These are phyloP conservation scores for Luidia sarsii DNA, from an alignment of 53 echinoderm and acorn worm species.

Conservation along the genomic window DNA sequence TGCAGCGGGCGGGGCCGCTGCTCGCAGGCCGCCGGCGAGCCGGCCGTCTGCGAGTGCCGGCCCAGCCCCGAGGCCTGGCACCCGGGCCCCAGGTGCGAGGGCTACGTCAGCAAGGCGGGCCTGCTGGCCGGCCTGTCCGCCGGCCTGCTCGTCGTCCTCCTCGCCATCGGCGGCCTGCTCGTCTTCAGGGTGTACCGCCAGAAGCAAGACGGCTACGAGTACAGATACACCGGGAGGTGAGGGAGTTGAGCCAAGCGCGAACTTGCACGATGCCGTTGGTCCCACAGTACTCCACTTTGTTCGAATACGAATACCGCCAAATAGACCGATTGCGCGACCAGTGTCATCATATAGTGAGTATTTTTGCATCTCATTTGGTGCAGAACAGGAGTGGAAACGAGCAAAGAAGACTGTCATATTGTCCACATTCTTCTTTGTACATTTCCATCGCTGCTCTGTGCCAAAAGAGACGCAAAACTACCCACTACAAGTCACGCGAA, in stretches of 20 bases:
- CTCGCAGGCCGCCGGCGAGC: background rate
- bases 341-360: too few species aligned
- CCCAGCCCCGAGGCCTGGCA: background rate
- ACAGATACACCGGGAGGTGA: background rate
- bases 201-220: background rate
- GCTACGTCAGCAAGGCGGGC: conserved; percentile 13
- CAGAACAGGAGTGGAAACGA: too few species aligned
- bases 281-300: too few species aligned
- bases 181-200: background rate
- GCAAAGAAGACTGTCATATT: too few species aligned
- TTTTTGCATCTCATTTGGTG: too few species aligned
- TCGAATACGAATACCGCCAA: too few species aligned
- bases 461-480: too few species aligned
- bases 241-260: background rate
- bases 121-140: background rate
- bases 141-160: background rate
- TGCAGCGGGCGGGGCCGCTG: conserved; percentile 4
- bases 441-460: too few species aligned
- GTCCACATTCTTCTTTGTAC: too few species aligned
- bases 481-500: too few species aligned
- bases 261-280: too few species aligned
- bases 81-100: background rate
- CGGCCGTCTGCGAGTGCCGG: background rate
- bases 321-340: too few species aligned
- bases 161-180: background rate